phyloP scores from a whole-genome alignment of 2,888 invertebrate species.

The Blastobasis adustella region DNA sequence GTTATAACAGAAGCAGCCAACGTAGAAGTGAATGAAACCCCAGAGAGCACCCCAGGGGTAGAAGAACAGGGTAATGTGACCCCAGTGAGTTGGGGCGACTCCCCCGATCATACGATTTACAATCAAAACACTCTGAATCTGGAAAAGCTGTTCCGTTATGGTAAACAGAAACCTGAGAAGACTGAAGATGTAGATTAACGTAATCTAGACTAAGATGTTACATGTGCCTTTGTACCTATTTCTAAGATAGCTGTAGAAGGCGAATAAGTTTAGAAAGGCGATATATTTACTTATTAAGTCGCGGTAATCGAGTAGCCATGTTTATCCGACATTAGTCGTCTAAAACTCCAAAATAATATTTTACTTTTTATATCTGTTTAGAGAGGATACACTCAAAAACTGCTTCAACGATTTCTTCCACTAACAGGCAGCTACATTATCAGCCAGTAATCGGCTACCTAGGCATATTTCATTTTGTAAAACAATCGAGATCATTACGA shows the following conservation, averaged over 20 bases:
- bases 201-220: neutral
- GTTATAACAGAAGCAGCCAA: constrained; percentile 41
- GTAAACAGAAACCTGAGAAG: constrained; percentile 20
- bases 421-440: too few relatives aligned
- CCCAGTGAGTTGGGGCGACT: constrained; percentile 60
- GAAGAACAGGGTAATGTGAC: constrained; percentile 24
- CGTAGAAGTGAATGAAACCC: constrained; percentile 23
- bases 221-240: neutral
- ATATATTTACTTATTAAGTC: too few relatives aligned
- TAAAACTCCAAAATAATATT: too few relatives aligned
- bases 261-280: too few relatives aligned
- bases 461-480: too few relatives aligned
- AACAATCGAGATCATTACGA: too few relatives aligned
- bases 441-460: too few relatives aligned
- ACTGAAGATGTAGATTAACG: neutral
- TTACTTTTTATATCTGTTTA: too few relatives aligned
- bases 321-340: too few relatives aligned
- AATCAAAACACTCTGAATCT: constrained; percentile 65
- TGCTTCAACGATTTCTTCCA: too few relatives aligned
- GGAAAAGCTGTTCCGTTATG: constrained; percentile 56
- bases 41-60: constrained; percentile 8
- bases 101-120: constrained; percentile 55
- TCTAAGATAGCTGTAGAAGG: neutral
- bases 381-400: too few relatives aligned
- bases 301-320: too few relatives aligned